A percentile compares a stretch with the other conserved stretches of the same genome.
Evolutionary conservation across 64 coral and sea anemone genomes (phyloP).

Genomic region (Pocillopora damicornis): DNA sequence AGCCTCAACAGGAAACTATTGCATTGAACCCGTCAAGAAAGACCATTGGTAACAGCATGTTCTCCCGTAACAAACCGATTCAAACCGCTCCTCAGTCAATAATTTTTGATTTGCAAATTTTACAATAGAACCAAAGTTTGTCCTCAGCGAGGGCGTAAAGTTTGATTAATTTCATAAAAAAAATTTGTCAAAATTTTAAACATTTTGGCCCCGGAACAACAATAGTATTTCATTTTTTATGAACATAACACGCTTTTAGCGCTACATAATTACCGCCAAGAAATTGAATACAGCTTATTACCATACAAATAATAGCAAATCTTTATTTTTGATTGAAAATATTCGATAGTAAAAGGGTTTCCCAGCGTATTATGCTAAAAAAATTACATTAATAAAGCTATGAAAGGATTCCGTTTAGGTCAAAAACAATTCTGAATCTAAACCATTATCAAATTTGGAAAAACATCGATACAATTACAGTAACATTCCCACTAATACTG

Average conservation of each 20-base stretch:
- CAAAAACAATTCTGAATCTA: neutral
- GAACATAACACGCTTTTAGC: too few species aligned
- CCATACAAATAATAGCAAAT: neutral
- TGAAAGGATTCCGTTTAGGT: neutral
- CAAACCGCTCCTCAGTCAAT: neutral
- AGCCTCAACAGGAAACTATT: neutral
- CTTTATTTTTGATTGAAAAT: neutral
- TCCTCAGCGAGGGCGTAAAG: too few species aligned
- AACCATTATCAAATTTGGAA: neutral
- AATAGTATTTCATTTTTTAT: too few species aligned
- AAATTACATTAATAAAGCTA: neutral
- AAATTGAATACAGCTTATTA: neutral
- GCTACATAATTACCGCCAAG: too few species aligned
- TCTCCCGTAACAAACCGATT: neutral
- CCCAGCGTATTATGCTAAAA: neutral
- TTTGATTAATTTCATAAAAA: too few species aligned
- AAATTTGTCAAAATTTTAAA: too few species aligned
- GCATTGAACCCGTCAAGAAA: neutral
- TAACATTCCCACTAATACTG: neutral
- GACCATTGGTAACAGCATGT: neutral
- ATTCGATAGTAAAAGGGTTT: neutral
- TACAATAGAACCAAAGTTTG: neutral
- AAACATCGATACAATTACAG: neutral
- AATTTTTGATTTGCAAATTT: neutral
- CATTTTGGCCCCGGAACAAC: too few species aligned